Base-by-base conservation (phyloP, 2,888 invertebrate genomes). In the Leptinotarsa tumamoca region DNA sequence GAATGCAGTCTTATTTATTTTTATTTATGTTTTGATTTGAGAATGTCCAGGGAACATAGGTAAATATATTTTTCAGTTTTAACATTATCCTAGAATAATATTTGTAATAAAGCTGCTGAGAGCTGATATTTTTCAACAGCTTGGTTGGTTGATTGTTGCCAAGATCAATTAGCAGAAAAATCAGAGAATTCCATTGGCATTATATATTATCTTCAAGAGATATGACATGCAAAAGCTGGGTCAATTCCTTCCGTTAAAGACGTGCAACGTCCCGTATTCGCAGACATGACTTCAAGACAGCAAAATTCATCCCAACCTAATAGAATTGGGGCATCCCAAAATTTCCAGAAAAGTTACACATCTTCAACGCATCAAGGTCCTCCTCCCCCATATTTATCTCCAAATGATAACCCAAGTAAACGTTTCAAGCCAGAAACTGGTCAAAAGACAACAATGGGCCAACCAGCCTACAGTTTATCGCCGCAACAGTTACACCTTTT, bases 181-280 rank as follows among this genome's bases (percentile, higher is more conserved):
- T 81, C 93, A 93, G 76, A 92, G 98, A 82, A 97, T 97, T 86
- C 91, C 93, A 4, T 92, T 94, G 82, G 63, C 33, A 63, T 58
- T 23, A 58, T 23, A 23, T 52, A 58, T 89, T 96, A 94, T 88
- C 91, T 99, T 78, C 96, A 97, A 89, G 95, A 95, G 96, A 92
- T 98, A 85, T 98, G 98, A 90, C 97, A 95, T 89, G 98, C 98
- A 67, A 95, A 95, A 77, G 94, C 97, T 83, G 97, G 97, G 82
- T 98, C 98, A 91, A 98, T 99, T 67, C 97, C 98, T 84, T 96
- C 97, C 75, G 97, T 99, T 85, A 98, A 98, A 99, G 90, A 99
- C 99, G 84, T 99, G 99, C 98, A 97, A 98, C 90, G 91, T 99
- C 99, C 98, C 18, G 99, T 99, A 85, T 98, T 98, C 63, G 96